phyloP scores from a whole-genome alignment of 2,797 vertebrate genomes.

The Balearica regulorum region DNA sequence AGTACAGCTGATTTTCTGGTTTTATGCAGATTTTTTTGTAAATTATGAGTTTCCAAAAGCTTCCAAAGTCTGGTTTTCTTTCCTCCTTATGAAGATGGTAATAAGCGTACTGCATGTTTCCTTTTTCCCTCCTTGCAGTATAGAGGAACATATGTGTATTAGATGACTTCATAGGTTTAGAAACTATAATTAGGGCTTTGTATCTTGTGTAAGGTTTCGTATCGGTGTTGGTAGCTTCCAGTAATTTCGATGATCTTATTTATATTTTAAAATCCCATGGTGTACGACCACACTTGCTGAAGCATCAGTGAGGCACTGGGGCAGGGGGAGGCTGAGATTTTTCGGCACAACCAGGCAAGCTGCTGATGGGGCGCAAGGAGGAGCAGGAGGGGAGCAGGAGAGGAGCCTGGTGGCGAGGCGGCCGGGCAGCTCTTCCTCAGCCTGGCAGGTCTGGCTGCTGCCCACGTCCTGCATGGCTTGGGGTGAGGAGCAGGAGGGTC shows the following conservation, averaged over 20 bases:
- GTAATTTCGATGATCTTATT: neutral
- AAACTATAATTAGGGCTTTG: conserved; percentile 46
- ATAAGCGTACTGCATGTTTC: neutral
- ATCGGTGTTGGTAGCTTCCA: neutral
- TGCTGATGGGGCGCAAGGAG: neutral
- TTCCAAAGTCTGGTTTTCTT: neutral
- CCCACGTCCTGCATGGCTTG: neutral
- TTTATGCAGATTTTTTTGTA: conserved; percentile 10
- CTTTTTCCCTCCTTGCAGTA: neutral
- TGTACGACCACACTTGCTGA: accelerated
- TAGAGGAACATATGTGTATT: conserved; percentile 17
- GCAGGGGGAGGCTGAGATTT: neutral
- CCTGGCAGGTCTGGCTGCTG: neutral
- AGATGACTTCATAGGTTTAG: conserved; percentile 57
- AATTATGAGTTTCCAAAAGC: neutral
- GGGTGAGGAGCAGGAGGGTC: neutral
- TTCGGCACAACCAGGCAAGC: neutral
- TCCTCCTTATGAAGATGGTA: neutral
- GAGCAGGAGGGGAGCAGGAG: neutral
- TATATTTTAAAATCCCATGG: neutral
- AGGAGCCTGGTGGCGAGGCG: neutral
- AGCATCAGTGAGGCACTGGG: neutral
- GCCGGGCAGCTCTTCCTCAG: accelerated
- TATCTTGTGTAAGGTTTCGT: neutral
- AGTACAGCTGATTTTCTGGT: neutral